Base-by-base conservation (phyloP, 2,888 invertebrate species). In the Polietes domitor region DNA sequence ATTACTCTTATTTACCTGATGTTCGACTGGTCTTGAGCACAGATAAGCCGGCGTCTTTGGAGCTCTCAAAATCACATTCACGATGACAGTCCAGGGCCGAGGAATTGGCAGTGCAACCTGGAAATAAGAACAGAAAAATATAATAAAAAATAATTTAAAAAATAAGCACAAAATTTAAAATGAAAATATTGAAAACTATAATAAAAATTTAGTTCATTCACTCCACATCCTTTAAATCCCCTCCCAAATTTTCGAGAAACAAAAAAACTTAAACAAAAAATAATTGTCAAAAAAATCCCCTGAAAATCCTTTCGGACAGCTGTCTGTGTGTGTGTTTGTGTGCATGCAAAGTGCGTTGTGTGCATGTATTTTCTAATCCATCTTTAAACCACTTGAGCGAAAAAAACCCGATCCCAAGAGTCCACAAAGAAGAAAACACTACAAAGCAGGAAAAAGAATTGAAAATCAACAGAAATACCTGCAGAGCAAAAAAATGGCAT, bases 71-170 rank as follows among this genome's bases (percentile, higher is more conserved):
- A 75, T 91, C 87, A 77, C 91, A 92, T 82, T 91, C 89, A 73
- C 88, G 89, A 86, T 92, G 91, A 84, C 91, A 92, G 78, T 91
- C 89, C 43, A 80, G 86, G n/a, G 87, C 84, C 28, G 89, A 90
- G 72, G 88, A 86, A 78, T 91, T 91, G 6, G 85, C 86, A 26
- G 88, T 89, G 85, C 91, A 92, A 43, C 92, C 91, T 92, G 63
- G 2, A 85, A 78, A n/a, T 0, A 21, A 41, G 7, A 68, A 58
- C n/a, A 53, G 53, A 32, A 63, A 47, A 12, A 47, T 7, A 10
- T 10, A 41, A 12, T 10, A 12, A 32, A 32, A 3, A 32, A 32
- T 32, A 7, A 37, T 37, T 7, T 37, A 9, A 32, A 32, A 32
- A 32, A 32, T 32, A 32, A 32, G 5, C 5, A 32, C 32, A 5